Percentiles rank a stretch among this genome's conserved stretches.
Conservation (phyloP, 2,113 vertebrate species). For the Gadus chalcogrammus region DNA sequence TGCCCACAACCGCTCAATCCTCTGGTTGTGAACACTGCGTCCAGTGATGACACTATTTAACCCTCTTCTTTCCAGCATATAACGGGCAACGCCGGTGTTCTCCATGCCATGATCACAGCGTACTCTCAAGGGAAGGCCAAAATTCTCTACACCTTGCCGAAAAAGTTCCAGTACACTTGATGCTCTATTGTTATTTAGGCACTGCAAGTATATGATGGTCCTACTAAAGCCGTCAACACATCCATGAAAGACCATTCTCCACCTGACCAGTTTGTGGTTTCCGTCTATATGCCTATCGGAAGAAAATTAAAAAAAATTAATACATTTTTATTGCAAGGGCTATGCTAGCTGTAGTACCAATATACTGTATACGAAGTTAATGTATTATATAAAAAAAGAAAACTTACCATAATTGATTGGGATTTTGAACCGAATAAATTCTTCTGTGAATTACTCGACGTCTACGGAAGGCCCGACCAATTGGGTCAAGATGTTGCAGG, state of each 20-base stretch:
- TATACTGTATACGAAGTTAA: neutral
- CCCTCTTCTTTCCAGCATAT: constrained; percentile 19
- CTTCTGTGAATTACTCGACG: neutral
- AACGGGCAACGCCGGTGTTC: constrained; percentile 5
- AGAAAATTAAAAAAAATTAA: neutral
- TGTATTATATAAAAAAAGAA: neutral
- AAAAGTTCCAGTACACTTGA: constrained; percentile 8
- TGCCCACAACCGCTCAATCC: constrained; percentile 17
- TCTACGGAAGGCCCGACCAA: neutral
- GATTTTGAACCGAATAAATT: neutral
- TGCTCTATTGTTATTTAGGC: constrained; percentile 12
- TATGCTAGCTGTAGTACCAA: neutral
- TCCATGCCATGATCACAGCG: constrained; percentile 8
- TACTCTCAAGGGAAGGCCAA: neutral
- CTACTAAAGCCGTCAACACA: constrained; percentile 23
- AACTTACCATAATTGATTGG: neutral
- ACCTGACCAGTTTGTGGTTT: constrained; percentile 23
- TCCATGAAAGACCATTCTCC: constrained; percentile 19
- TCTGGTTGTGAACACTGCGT: constrained; percentile 21
- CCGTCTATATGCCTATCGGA: constrained; percentile 15
- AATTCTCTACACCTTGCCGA: neutral
- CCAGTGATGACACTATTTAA: constrained; percentile 25
- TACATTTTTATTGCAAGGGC: neutral
- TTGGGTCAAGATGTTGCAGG: constrained; percentile 1
- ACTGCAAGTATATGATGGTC: constrained; percentile 22